phyloP scores from a whole-genome alignment of 2,113 vertebrate genomes.

The Podarcis cretensis region DNA sequence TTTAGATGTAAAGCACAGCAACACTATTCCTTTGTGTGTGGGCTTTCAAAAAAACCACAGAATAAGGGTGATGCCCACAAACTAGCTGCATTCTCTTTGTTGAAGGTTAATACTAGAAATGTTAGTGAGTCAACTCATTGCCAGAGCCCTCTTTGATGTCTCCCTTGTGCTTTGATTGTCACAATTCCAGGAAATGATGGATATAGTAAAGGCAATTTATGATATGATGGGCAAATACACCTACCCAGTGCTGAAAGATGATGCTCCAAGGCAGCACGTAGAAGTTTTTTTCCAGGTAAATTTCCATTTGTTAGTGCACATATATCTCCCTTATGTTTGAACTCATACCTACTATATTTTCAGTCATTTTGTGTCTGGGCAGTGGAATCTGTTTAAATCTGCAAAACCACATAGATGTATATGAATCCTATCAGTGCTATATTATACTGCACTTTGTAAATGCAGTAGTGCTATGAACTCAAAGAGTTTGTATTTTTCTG shows the following conservation, averaged over 20 bases:
- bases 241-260: constrained; percentile 91
- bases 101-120: background rate
- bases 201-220: constrained; percentile 96
- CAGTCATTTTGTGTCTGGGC: background rate
- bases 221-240: constrained; percentile 99
- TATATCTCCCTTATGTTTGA: background rate
- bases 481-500: constrained; percentile 34
- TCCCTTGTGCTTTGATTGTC: constrained; percentile 36
- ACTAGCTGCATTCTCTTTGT: background rate
- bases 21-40: background rate
- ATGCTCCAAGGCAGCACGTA: constrained; percentile 93
- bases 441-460: background rate
- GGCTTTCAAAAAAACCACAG: background rate
- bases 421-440: background rate
- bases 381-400: background rate
- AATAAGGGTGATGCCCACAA: background rate
- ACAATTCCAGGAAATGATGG: constrained; percentile 90
- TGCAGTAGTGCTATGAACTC: background rate
- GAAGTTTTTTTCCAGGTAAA: constrained; percentile 95
- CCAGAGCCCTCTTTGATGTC: background rate
- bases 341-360: background rate
- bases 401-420: background rate
- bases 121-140: background rate
- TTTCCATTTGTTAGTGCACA: background rate
- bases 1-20: background rate